Conservation (phyloP, 1,140 invertebrate species). For the Lordiphosa collinella region DNA sequence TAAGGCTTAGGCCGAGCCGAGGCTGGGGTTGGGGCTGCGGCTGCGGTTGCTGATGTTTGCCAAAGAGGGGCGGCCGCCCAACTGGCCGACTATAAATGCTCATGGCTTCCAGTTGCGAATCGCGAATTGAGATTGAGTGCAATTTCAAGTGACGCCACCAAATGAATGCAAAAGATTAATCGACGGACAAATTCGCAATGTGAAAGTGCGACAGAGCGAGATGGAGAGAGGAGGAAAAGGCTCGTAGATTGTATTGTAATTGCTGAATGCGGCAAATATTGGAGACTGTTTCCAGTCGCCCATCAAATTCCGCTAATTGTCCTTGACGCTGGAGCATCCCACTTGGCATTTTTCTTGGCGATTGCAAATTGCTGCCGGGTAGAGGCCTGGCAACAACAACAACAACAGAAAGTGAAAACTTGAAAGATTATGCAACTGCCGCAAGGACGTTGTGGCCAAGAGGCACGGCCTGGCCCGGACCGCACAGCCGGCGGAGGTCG, state of each 20-base stretch:
- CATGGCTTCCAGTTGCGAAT: constrained; percentile 5
- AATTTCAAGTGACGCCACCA: constrained; percentile 46
- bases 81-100: constrained; percentile 22
- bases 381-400: constrained; percentile 23
- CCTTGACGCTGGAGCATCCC: constrained; percentile 66
- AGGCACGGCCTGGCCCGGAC: constrained; percentile 27
- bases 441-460: constrained; percentile 72
- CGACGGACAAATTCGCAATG: constrained; percentile 57
- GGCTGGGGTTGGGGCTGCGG: no score
- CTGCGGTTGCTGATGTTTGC: not conserved
- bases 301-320: constrained; percentile 69
- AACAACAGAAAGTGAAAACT: constrained; percentile 65
- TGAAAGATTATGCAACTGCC: constrained; percentile 73
- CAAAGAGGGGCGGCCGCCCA: not conserved
- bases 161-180: constrained; percentile 56
- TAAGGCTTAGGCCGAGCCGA: not conserved
- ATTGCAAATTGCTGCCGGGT: constrained; percentile 71
- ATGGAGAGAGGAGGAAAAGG: not conserved
- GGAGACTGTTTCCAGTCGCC: constrained; percentile 21
- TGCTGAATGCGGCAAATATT: not conserved
- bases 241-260: not conserved
- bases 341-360: constrained; percentile 55
- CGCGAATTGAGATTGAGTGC: constrained; percentile 60
- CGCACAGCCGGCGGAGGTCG: constrained; percentile 49
- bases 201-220: constrained; percentile 50